phyloP scores from a whole-genome alignment of 1,140 invertebrate species.

The Drosophila prosaltans region DNA sequence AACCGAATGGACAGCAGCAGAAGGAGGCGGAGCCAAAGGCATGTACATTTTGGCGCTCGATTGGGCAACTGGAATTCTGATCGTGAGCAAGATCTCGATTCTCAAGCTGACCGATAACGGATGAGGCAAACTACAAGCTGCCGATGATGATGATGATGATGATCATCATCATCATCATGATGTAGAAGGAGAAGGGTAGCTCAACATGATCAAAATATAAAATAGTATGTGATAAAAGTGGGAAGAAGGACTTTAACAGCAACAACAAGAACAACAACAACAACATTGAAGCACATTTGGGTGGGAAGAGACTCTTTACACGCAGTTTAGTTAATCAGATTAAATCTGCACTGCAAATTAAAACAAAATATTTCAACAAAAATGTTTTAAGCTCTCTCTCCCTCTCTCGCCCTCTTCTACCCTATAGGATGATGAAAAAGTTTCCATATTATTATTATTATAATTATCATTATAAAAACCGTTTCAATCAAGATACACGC shows the following conservation, averaged over 20 bases:
- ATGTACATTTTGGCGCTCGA: slow-evolving; percentile 49
- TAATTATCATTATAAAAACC: not conserved
- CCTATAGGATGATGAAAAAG: not conserved
- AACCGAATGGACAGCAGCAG: slow-evolving; percentile 17
- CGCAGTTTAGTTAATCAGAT: slow-evolving; percentile 12
- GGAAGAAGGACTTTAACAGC: not conserved
- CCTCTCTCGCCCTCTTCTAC: not conserved
- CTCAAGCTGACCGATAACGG: slow-evolving; percentile 49
- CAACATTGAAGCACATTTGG: not conserved
- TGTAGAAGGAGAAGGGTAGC: slow-evolving; percentile 3
- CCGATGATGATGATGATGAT: not conserved
- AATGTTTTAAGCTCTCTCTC: not conserved
- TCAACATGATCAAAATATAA: slow-evolving; percentile 22
- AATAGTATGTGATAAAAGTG: slow-evolving; percentile 15
- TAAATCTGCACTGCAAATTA: slow-evolving; percentile 11
- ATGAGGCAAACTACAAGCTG: slow-evolving; percentile 46
- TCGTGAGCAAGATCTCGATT: slow-evolving; percentile 63
- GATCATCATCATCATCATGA: not conserved
- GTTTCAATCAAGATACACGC: not conserved
- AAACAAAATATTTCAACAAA: slow-evolving; percentile 12
- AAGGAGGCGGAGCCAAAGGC: slow-evolving; percentile 28
- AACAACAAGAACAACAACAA: not conserved
- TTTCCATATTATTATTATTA: not conserved
- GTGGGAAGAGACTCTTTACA: slow-evolving; percentile 8
- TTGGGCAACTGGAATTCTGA: slow-evolving; percentile 70